phyloP scores from a whole-genome alignment of 2,113 vertebrate genomes.

The Mola mola region DNA sequence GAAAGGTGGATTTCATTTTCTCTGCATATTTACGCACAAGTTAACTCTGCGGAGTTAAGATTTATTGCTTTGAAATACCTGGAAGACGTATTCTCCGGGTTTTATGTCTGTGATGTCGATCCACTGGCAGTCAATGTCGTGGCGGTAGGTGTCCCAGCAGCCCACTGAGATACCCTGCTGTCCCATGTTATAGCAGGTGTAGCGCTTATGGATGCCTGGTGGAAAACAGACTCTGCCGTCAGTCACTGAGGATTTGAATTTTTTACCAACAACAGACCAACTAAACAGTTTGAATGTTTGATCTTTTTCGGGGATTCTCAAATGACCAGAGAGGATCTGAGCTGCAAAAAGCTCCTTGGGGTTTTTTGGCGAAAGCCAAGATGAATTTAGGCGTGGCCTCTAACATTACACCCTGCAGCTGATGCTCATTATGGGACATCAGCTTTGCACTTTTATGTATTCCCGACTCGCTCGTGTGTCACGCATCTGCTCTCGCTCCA shows the following conservation, averaged over 20 bases:
- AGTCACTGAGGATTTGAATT: conserved; percentile 15
- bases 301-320: conserved; percentile 19
- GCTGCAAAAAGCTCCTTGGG: conserved; percentile 25
- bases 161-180: conserved; percentile 95
- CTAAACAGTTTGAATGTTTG: conserved; percentile 36
- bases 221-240: conserved; percentile 12
- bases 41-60: no score
- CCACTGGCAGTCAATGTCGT: conserved; percentile 99
- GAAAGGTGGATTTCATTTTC: conserved; percentile 2
- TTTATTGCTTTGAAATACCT: no score
- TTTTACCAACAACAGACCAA: conserved; percentile 23
- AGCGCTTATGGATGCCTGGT: conserved; percentile 87
- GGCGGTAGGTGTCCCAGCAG: conserved; percentile 98
- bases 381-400: conserved; percentile 51
- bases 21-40: neutral
- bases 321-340: conserved; percentile 32
- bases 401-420: conserved; percentile 24
- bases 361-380: conserved; percentile 39
- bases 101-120: conserved; percentile 92
- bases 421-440: conserved; percentile 46
- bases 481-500: neutral
- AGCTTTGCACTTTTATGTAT: conserved; percentile 27
- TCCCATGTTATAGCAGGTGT: conserved; percentile 95
- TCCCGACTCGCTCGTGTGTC: conserved; percentile 25
- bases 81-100: conserved; percentile 94